These are phyloP conservation scores for Chymomyza procnemis DNA, from an alignment of 2,888 invertebrate genomes.

Conservation along the genomic window DNA sequence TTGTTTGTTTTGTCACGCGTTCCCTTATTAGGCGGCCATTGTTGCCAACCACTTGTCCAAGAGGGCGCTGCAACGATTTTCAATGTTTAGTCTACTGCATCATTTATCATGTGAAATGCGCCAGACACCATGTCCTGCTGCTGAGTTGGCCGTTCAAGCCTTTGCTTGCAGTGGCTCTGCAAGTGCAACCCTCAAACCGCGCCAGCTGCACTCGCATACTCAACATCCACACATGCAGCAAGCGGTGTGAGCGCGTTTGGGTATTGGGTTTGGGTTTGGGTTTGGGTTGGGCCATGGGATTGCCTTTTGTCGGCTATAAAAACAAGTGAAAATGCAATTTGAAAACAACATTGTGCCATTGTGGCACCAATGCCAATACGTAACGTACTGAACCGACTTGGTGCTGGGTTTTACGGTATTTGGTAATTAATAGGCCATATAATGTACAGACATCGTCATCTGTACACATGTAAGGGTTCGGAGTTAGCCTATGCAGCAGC, in stretches of 20 bases:
- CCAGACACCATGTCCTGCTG: constrained; percentile 56
- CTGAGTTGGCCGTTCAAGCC: neutral
- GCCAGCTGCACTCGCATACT: constrained; percentile 46
- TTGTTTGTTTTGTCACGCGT: constrained; percentile 57
- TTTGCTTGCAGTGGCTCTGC: neutral
- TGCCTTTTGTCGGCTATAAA: constrained; percentile 43
- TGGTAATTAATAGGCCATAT: constrained; percentile 72
- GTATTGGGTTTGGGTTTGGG: too few relatives aligned
- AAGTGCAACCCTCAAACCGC: neutral
- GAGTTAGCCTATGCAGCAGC: constrained; percentile 6
- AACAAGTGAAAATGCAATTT: constrained; percentile 70
- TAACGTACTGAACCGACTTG: constrained; percentile 6
- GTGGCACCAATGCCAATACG: neutral
- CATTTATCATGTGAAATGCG: constrained; percentile 70
- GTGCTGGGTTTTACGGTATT: constrained; percentile 58
- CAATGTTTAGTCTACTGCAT: constrained; percentile 68
- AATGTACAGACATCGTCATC: constrained; percentile 41
- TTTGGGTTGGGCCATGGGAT: neutral
- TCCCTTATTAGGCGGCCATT: constrained; percentile 44
- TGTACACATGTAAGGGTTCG: neutral
- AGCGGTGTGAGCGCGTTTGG: too few relatives aligned
- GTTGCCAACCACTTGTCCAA: constrained; percentile 3
- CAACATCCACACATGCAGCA: neutral
- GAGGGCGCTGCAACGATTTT: constrained; percentile 37
- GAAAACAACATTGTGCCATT: constrained; percentile 57